Base-by-base conservation (phyloP, 2,888 invertebrate genomes). In the Tricholauxania praeusta region DNA sequence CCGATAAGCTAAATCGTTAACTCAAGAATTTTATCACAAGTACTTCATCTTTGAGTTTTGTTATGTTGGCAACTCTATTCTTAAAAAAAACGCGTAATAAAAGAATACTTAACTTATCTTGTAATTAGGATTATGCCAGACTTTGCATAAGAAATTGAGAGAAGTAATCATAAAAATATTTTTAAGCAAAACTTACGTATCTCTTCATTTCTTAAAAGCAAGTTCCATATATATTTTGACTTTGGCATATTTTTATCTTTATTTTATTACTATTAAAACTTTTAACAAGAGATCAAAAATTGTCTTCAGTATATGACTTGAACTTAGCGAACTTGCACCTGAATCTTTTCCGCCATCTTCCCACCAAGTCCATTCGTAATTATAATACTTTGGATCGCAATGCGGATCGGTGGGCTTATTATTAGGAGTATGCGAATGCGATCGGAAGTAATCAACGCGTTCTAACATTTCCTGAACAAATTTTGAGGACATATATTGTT, bases 291-390 rank as follows among this genome's bases (percentile, higher is more conserved):
- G 47, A 66, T 12, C 19, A 15, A 17, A 17, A 66, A 22, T 19
- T 53, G 55, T 12, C 8, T 53, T 55, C 66, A 66, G 4, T 39
- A 66, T 19, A 49, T 51, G 3, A 39, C 3, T 59, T 10, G 59
- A 19, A 12, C 15, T 2, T 3, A 47, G 12, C 0, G 15, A 12
- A 52, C 19, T 12, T 10, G n/a, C 12, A 12, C 12, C 28, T 14
- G 57, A 55, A 17, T 10, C 62, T 3, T 59, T n/a, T 49, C 74
- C 73, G 2, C 75, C 75, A 71, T 91, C 90, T 78, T 86, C 83
- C 92, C 92, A 92, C 82, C 88, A 89, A 3, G 89, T 88, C 92
- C 92, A 92, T 1, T 90, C 90, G 60, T 88, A 85, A 72, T 90
- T 88, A 86, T 89, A 90, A 12, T 86, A 80, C 0, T 78, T 80